Evolutionary conservation across 2,888 invertebrate genomes (phyloP), one percentile per base, ranked within the genome.

Genomic region (Bellardia pandia): DNA sequence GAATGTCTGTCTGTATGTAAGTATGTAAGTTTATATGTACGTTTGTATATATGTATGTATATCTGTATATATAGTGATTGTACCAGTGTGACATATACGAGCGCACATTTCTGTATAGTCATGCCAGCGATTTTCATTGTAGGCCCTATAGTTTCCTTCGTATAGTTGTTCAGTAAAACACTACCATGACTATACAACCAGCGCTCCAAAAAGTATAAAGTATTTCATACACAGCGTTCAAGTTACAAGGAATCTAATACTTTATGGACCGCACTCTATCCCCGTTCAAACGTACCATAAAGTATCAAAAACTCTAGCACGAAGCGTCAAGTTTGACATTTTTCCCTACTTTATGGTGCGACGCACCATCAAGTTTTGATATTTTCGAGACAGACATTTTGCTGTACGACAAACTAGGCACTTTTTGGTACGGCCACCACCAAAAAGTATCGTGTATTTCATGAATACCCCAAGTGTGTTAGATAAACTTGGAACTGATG

Each of bases 221-320:
- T 90, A 89, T 89, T 75, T 84, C 72, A 40, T 64, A 76, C 83
- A 86, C 69, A 40, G 53, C 11, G 8, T n/a, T 48, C 16, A 68
- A 69, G 66, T 86, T 78, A 30, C 84, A 72, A 89, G 77, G 86
- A 89, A 90, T 88, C 80, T 16, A 16, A 75, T 86, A 90, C 91
- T 90, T 91, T 87, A 90, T 91, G 89, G 83, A 88, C 88, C 91
- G 91, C 89, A 91, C 91, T 91, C 91, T 92, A 91, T 91, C 91
- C 92, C 91, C 92, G 91, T 91, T 91, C 91, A 90, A 90, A 90
- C 89, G 91, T 91, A 90, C 92, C 93, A 93, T 88, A 91, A 93
- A 92, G 92, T 91, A 90, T 89, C 60, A 69, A 86, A 91, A 91
- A 91, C 89, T 88, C 88, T 84, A 89, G 89, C 90, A 91, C 90